phyloP scores from a whole-genome alignment of 2,113 vertebrate genomes.

The Natator depressus region DNA sequence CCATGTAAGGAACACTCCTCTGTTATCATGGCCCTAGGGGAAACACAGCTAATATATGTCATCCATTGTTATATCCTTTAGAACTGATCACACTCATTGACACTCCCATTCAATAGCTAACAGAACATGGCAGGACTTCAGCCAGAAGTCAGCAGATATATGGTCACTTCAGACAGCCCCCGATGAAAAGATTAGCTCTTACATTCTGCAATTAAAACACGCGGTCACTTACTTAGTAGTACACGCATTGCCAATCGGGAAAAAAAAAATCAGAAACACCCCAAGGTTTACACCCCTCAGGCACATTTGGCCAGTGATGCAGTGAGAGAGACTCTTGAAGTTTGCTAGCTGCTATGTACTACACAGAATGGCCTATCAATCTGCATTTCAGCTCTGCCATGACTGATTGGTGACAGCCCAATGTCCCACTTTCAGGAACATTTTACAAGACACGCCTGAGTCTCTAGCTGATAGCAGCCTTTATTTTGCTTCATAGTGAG shows the following conservation, averaged over 20 bases:
- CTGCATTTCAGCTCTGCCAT: neutral
- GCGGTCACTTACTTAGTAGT: accelerated
- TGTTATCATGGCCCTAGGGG: accelerated
- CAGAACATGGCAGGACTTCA: neutral
- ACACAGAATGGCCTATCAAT: neutral
- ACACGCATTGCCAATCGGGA: neutral
- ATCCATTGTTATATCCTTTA: neutral
- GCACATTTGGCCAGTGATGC: neutral
- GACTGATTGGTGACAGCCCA: neutral
- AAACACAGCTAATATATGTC: neutral
- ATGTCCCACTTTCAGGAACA: neutral
- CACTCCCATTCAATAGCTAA: neutral
- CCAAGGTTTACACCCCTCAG: neutral
- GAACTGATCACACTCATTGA: neutral
- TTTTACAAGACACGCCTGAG: neutral
- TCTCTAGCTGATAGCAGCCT: neutral
- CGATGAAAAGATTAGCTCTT: neutral
- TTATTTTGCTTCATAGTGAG: neutral
- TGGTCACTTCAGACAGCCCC: neutral
- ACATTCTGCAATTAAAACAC: neutral
- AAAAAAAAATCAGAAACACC: neutral
- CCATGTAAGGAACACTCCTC: neutral
- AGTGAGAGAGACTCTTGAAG: neutral
- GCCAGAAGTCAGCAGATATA: neutral
- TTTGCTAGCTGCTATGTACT: neutral